Evolutionary conservation across 2,113 vertebrate species (phyloP).

Genomic region (Crypturellus undulatus): DNA sequence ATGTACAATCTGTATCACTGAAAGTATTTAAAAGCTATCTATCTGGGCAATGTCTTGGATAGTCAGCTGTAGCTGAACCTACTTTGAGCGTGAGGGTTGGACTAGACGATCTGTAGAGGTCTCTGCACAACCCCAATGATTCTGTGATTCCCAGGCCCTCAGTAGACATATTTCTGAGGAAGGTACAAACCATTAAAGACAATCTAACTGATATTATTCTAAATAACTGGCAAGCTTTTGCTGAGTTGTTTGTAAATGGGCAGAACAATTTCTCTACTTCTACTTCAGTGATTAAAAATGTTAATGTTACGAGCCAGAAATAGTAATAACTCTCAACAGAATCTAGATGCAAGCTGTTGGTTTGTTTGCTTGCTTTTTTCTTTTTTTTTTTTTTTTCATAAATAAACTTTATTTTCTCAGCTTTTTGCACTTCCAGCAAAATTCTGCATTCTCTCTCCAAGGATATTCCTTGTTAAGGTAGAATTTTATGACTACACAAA

Average conservation of each 20-base stretch:
- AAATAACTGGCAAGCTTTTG: not conserved
- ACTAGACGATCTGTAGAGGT: too few species aligned
- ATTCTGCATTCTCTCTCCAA: not conserved
- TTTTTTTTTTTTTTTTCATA: not conserved
- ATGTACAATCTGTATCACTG: too few species aligned
- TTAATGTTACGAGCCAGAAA: not conserved
- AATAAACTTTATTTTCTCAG: not conserved
- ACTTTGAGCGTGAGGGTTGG: too few species aligned
- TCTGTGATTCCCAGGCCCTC: not conserved
- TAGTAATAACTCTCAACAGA: not conserved
- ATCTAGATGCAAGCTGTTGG: not conserved
- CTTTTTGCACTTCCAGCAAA: not conserved
- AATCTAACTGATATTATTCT: not conserved
- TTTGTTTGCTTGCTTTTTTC: not conserved
- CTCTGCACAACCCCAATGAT: too few species aligned
- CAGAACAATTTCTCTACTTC: accelerated
- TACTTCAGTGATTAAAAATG: not conserved
- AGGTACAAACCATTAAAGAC: not conserved
- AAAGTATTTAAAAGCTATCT: too few species aligned
- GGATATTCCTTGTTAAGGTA: not conserved
- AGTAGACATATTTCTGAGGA: not conserved
- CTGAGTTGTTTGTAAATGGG: not conserved
- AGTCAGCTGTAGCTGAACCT: too few species aligned
- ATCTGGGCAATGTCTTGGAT: too few species aligned
- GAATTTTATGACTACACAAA: not conserved